Percentiles rank a stretch among this genome's conserved stretches.
phyloP scores from a whole-genome alignment of 2,888 invertebrate species.

The Torymus texanus region DNA sequence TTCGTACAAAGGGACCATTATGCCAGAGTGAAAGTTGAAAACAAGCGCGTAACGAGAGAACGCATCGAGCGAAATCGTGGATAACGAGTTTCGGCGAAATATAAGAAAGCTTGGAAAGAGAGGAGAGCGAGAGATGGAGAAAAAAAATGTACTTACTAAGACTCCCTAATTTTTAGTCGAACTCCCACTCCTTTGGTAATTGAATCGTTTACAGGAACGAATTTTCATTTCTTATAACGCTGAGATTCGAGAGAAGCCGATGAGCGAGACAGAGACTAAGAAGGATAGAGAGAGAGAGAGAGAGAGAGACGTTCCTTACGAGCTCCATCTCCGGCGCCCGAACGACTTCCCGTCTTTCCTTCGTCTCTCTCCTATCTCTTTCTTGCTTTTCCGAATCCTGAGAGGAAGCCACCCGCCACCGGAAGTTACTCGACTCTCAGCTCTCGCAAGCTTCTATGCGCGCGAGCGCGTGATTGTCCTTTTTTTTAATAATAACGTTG shows the following conservation, averaged over 20 bases:
- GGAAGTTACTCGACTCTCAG: constrained; percentile 59
- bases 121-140: constrained; percentile 39
- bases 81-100: constrained; percentile 48
- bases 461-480: background rate
- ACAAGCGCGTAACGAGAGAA: constrained; percentile 40
- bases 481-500: constrained; percentile 5
- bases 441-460: constrained; percentile 34
- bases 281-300: constrained; percentile 16
- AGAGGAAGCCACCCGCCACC: constrained; percentile 54
- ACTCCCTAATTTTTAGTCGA: constrained; percentile 51
- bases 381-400: constrained; percentile 53
- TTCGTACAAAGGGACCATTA: constrained; percentile 25
- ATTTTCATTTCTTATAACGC: constrained; percentile 56
- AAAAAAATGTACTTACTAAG: background rate
- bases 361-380: constrained; percentile 37
- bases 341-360: constrained; percentile 62
- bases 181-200: constrained; percentile 52
- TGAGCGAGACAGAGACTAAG: constrained; percentile 8
- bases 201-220: constrained; percentile 60
- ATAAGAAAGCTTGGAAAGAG: constrained; percentile 29
- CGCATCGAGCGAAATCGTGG: constrained; percentile 24
- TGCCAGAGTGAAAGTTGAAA: constrained; percentile 27
- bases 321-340: constrained; percentile 63
- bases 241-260: background rate
- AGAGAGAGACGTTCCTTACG: constrained; percentile 55